phyloP scores from a whole-genome alignment of 2,797 vertebrate species.

The Anguilla marmorata region DNA sequence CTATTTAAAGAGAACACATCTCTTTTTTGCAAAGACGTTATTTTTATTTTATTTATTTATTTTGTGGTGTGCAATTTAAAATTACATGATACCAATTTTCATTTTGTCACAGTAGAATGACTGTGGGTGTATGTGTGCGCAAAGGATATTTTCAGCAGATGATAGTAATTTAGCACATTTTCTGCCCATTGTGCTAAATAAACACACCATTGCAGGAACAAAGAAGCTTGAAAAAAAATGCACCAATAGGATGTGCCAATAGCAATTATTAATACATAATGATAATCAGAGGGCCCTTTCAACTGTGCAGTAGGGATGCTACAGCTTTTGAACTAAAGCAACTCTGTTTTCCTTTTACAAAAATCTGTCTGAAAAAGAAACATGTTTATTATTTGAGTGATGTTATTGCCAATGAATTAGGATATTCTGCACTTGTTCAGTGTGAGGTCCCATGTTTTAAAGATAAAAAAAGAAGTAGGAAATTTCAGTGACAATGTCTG shows the following conservation, averaged over 20 bases:
- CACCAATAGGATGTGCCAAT: not conserved
- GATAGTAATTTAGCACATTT: not conserved
- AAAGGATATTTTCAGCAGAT: not conserved
- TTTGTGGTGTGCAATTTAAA: not conserved
- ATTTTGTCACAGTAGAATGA: conserved; percentile 12
- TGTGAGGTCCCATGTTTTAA: not conserved
- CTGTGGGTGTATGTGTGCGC: not conserved
- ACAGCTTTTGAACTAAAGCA: not conserved
- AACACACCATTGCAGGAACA: not conserved
- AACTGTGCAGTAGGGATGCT: not conserved
- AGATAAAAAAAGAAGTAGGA: not conserved
- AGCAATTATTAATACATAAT: not conserved
- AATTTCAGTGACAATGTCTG: conserved; percentile 48
- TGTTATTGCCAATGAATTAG: not conserved
- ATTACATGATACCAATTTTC: conserved; percentile 7
- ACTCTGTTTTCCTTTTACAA: not conserved
- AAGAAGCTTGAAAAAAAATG: not conserved
- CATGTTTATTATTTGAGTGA: not conserved
- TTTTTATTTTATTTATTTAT: not conserved
- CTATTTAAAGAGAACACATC: not conserved
- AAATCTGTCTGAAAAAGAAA: not conserved
- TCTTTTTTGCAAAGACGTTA: not conserved
- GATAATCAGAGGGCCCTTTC: not conserved
- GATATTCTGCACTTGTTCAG: not conserved
- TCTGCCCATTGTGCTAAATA: conserved; percentile 1